Evolutionary conservation across 2,888 invertebrate genomes (phyloP).

Genomic region (Dasypogon diadema): DNA sequence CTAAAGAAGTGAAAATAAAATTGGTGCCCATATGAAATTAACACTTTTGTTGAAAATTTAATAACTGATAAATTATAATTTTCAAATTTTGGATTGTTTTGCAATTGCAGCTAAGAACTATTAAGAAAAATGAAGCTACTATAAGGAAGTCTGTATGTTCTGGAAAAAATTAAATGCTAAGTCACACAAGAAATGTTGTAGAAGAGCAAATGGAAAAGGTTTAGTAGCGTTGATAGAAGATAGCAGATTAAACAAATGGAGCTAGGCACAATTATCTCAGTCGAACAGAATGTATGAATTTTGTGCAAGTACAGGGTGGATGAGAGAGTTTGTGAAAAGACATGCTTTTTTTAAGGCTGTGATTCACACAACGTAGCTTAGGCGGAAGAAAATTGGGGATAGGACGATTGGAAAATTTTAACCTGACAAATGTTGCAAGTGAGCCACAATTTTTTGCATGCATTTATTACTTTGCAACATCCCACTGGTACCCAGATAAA

Average conservation of each 20-base stretch:
- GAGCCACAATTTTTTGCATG: too few relatives aligned
- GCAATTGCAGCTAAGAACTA: conserved; percentile 49
- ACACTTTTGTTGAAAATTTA: background rate
- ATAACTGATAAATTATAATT: background rate
- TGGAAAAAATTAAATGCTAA: conserved; percentile 52
- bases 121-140: conserved; percentile 53
- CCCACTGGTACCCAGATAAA: too few relatives aligned
- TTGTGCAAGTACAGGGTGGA: conserved; percentile 55
- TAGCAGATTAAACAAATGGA: background rate
- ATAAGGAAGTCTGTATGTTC: conserved; percentile 52
- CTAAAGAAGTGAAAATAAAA: background rate
- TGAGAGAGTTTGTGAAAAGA: conserved; percentile 52
- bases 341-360: too few relatives aligned
- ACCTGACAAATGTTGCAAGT: too few relatives aligned
- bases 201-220: conserved; percentile 55
- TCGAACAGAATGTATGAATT: conserved; percentile 7
- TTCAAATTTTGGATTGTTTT: conserved; percentile 53
- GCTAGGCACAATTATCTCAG: background rate
- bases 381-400: too few relatives aligned
- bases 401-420: too few relatives aligned
- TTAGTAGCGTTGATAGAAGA: conserved; percentile 53
- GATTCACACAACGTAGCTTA: too few relatives aligned
- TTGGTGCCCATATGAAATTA: background rate
- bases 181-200: conserved; percentile 52
- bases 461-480: too few relatives aligned